Evolutionary conservation across 2,113 vertebrate genomes (phyloP), one percentile per base, ranked within the genome.

Genomic region (Sceloporus tristichus): DNA sequence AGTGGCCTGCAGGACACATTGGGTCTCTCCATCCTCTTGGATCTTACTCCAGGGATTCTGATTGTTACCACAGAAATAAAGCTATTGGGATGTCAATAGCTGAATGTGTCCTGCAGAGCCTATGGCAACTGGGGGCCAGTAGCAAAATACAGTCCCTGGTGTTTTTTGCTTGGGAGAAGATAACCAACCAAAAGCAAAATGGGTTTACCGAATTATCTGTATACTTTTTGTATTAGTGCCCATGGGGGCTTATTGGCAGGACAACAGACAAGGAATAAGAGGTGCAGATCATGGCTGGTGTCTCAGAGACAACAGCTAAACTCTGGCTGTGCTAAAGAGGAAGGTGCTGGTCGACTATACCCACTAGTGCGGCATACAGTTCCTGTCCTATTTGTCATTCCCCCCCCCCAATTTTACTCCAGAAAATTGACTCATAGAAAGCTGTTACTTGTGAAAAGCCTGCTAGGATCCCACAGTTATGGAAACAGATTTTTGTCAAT

Each of bases 1-100:
- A 62, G 48, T 2, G n/a, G 75, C 75, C 75, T 34, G 74, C 34
- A 9, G 75, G 25, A 34, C 65, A 4, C 1, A 0, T 0, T 1
- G 23, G 70, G 10, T 66, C 27, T 9, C 0, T 3, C 27, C n/a
- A 29, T 53, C 56, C 66, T 78, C 59, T 40, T 66, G 88, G 68
- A n/a, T 16, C n/a, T 40, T 70, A 75, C 40, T 38, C 59, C 2
- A 71, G 59, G 87, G 80, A 88, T 68, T 70, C 71, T 84, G 62
- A 40, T 9, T 34, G 62, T 78, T 83, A 74, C 81, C 87, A 88
- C 54, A 73, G 74, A 48, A 42, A 71, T 71, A 56, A 38, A 19
- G 62, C 54, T 5, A 40, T 19, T 9, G 7, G 13, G 11, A 5
- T 34, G 6, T 86, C 75, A 86, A n/a, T 74, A 78, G 74, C 6